A percentile compares a stretch with the other conserved stretches of the same genome.
These are phyloP conservation scores for Agrypnia vestita DNA, from an alignment of 1,140 invertebrate species.

Conservation along the genomic window DNA sequence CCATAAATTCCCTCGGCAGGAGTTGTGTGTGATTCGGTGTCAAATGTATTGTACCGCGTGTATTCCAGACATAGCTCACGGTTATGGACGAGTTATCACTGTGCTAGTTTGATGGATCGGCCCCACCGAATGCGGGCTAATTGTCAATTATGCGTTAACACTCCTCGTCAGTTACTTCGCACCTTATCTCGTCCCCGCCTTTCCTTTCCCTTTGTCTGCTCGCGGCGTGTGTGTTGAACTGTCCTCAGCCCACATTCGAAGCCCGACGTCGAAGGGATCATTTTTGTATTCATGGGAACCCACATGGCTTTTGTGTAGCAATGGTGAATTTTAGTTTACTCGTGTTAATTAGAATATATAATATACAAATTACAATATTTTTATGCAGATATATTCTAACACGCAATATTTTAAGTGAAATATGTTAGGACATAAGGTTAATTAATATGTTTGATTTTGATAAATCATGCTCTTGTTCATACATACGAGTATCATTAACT, in stretches of 20 bases:
- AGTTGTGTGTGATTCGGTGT: background rate
- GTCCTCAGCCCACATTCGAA: background rate
- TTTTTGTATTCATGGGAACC: too few species aligned
- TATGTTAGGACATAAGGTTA: too few species aligned
- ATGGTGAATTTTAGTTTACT: too few species aligned
- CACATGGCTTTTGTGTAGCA: too few species aligned
- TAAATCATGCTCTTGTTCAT: too few species aligned
- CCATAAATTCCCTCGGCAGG: background rate
- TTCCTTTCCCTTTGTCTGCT: background rate
- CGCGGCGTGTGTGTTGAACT: constrained; percentile 17
- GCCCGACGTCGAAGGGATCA: background rate
- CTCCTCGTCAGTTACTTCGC: background rate
- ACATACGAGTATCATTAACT: too few species aligned
- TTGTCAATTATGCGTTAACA: constrained; percentile 16
- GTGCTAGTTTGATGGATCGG: constrained; percentile 14
- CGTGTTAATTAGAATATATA: too few species aligned
- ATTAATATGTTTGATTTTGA: too few species aligned
- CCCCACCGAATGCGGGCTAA: constrained; percentile 1
- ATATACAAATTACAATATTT: too few species aligned
- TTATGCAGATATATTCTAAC: too few species aligned
- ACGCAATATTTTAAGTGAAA: too few species aligned
- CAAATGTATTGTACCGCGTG: background rate
- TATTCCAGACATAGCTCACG: background rate
- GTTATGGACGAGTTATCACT: background rate
- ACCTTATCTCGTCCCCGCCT: background rate